Evolutionary conservation across 2,113 vertebrate species (phyloP), one percentile per base, ranked within the genome.

Genomic region (Hoplias malabaricus): DNA sequence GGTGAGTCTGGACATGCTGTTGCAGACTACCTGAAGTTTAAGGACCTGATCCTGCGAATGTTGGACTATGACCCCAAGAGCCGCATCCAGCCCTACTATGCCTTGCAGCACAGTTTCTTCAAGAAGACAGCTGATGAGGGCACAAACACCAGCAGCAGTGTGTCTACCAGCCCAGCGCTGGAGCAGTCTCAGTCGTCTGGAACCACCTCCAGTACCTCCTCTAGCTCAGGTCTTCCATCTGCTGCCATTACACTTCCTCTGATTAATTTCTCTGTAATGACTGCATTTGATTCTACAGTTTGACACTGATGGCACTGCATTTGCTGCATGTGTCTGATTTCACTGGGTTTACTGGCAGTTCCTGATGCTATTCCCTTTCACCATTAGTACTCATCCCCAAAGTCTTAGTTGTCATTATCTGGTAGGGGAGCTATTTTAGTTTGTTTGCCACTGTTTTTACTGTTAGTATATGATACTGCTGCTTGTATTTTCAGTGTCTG

Each of bases 1-100:
- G 96, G 97, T 67, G 97, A 99, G 84, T 98, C 97, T 23, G 97
- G 97, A 91, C 97, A 99, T 79, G 96, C 96, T 63, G 97, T 99
- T 86, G 96, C 96, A 69, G 97, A 99, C 95, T 99, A 99, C 94
- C 96, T 99, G 94, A 99, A 99, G 94, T 99, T 99, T 91, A 99
- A 99, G 96, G 97, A 99, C 94, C 96, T 99, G 91, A 98, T 99
- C 90, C 93, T 98, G 89, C 96, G 97, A 93, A 99, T 99, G 97
- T 94, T 99, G 92, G 97, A 99, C 89, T 98, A 98, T 85, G 97
- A 99, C 92, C 95, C 97, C 67, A 99, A 99, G 90, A 96, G 94
- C 81, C 96, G 97, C 89, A 99, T 99, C 88, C 96, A 98, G 89
- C 96, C 97, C 74, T 99, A 99, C 85, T 99, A 99, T 80, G 97